These are phyloP conservation scores for Amiota mariae DNA, from an alignment of 2,888 invertebrate species.

Conservation along the genomic window DNA sequence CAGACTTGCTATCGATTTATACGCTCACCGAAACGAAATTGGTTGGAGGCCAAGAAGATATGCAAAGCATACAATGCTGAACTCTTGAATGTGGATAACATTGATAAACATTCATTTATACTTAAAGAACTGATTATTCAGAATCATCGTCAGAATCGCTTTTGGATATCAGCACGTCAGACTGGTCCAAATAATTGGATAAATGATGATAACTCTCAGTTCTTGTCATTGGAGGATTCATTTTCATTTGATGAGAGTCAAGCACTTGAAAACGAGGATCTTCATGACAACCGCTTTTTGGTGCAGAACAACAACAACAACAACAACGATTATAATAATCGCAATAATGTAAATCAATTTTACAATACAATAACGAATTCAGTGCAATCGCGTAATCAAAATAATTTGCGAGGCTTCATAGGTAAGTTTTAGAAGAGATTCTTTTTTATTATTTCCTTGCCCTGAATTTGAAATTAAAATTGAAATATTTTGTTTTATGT, in stretches of 20 bases:
- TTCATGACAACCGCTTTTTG: constrained; percentile 71
- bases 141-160: constrained; percentile 89
- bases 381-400: constrained; percentile 61
- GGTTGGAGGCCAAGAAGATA: constrained; percentile 86
- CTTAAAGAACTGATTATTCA: constrained; percentile 85
- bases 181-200: constrained; percentile 84
- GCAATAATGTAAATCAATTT: constrained; percentile 61
- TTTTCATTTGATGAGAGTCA: constrained; percentile 81
- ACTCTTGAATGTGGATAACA: constrained; percentile 83
- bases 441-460: too few species aligned
- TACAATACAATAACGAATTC: constrained; percentile 59
- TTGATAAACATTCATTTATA: constrained; percentile 91
- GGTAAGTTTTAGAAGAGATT: constrained; percentile 48
- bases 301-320: constrained; percentile 51
- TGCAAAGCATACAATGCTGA: constrained; percentile 90
- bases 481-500: neutral
- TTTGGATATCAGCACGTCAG: constrained; percentile 89
- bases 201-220: constrained; percentile 88
- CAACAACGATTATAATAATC: constrained; percentile 52
- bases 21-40: constrained; percentile 86
- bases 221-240: constrained; percentile 86
- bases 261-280: constrained; percentile 71
- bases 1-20: constrained; percentile 92
- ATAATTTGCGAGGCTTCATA: constrained; percentile 61
- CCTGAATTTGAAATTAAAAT: too few species aligned